These are phyloP conservation scores for Dysidea cf. avara DNA, from an alignment of 37 sponge, comb jelly and placozoan genomes.

Conservation along the genomic window DNA sequence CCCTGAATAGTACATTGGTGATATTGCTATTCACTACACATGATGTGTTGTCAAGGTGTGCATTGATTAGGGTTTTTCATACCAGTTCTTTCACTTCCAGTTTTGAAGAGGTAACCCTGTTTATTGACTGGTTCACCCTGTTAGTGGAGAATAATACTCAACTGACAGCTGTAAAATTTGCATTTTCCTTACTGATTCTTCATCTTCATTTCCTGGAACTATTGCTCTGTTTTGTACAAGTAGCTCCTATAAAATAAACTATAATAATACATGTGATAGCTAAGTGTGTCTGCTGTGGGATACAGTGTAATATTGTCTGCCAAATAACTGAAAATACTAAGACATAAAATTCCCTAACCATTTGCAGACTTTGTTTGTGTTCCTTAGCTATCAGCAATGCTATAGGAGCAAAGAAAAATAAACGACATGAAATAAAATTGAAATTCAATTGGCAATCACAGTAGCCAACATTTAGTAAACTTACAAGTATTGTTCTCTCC, in stretches of 20 bases:
- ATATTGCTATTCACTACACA: too few species aligned
- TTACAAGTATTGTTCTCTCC: conserved; percentile 17
- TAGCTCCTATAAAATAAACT: conserved; percentile 50
- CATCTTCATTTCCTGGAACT: conserved; percentile 1
- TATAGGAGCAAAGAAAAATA: neutral
- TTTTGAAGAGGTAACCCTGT: conserved; percentile 68
- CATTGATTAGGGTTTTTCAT: too few species aligned
- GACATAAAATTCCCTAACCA: conserved; percentile 17
- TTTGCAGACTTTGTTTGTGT: conserved; percentile 42
- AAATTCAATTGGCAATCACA: neutral
- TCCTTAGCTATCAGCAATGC: conserved; percentile 32
- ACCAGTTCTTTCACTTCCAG: conserved; percentile 63
- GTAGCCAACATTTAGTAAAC: neutral
- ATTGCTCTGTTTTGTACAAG: conserved; percentile 74
- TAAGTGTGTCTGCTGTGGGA: neutral
- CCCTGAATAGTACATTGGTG: too few species aligned
- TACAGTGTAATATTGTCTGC: too few species aligned
- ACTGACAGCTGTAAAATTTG: neutral
- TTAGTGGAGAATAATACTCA: neutral
- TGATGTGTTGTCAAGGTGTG: too few species aligned
- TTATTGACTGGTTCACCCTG: too few species aligned
- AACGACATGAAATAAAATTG: neutral
- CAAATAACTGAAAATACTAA: too few species aligned
- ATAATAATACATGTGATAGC: neutral
- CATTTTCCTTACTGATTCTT: too few species aligned